Conservation (phyloP, 2,113 vertebrate species). For the Muntiacus muntjak region DNA sequence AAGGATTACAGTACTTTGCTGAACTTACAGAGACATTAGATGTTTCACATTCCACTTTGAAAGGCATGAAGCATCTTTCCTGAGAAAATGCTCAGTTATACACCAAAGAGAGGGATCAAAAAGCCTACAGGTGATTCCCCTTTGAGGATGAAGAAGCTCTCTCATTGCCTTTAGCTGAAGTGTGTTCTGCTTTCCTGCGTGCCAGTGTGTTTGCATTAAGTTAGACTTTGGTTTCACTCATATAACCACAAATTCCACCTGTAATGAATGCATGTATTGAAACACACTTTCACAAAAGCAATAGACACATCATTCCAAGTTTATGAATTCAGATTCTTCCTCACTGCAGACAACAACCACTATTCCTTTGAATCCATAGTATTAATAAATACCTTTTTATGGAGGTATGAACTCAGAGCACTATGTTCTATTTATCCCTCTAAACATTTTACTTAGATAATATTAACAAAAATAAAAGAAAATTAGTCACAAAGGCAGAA, state of each 20-base stretch:
- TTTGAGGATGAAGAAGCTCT: background rate
- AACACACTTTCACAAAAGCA: background rate
- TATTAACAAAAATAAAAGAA: background rate
- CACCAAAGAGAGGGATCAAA: background rate
- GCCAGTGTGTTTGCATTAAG: background rate
- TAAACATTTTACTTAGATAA: background rate
- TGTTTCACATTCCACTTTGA: background rate
- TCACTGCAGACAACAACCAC: background rate
- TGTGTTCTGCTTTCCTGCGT: background rate
- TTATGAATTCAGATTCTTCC: background rate
- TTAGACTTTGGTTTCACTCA: background rate
- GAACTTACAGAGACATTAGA: background rate
- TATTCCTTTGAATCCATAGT: background rate
- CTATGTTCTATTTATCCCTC: background rate
- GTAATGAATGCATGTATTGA: background rate
- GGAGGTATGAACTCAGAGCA: background rate
- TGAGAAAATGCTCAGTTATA: conserved; percentile 1
- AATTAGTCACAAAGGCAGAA: background rate
- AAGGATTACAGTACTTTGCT: background rate
- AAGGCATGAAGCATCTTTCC: background rate
- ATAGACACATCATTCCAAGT: background rate
- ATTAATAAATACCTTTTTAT: background rate
- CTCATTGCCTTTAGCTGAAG: background rate
- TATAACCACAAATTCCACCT: background rate
- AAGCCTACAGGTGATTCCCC: background rate